phyloP scores from a whole-genome alignment of 1,140 invertebrate species.

The Scaptomyza hsui region DNA sequence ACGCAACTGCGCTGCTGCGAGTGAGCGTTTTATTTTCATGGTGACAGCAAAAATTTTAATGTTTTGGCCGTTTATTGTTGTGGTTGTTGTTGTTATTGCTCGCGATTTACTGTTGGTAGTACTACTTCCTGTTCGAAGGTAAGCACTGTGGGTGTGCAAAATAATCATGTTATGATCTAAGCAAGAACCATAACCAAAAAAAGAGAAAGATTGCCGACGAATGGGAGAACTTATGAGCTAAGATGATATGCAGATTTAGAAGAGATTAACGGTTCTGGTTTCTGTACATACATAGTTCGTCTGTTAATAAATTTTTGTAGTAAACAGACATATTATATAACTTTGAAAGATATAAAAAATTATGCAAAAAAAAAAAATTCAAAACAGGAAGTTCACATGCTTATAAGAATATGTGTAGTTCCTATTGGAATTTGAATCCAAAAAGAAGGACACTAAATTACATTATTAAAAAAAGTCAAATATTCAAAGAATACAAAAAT shows the following conservation, averaged over 20 bases:
- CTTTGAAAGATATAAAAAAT: no score
- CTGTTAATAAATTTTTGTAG: no score
- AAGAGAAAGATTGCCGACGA: constrained; percentile 54
- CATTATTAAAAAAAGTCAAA: no score
- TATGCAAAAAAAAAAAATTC: no score
- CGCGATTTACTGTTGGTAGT: constrained; percentile 47
- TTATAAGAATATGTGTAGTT: no score
- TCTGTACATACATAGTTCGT: no score
- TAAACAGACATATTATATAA: no score
- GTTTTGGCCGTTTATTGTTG: constrained; percentile 61
- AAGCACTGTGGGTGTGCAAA: constrained; percentile 71
- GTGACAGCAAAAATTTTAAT: constrained; percentile 66
- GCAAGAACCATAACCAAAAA: constrained; percentile 18
- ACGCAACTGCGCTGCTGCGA: constrained; percentile 39
- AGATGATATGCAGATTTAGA: constrained; percentile 9
- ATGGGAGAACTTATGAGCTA: constrained; percentile 2
- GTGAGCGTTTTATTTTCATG: constrained; percentile 60
- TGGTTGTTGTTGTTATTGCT: constrained; percentile 11
- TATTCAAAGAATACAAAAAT: no score
- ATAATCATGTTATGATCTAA: constrained; percentile 32
- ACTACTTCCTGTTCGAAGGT: constrained; percentile 74
- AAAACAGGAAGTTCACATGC: no score
- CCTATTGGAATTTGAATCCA: no score
- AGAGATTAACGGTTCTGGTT: constrained; percentile 31
- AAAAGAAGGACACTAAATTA: no score